Evolutionary conservation across 2,113 vertebrate genomes (phyloP), one percentile per base, ranked within the genome.

Genomic region (Narcine bancroftii): DNA sequence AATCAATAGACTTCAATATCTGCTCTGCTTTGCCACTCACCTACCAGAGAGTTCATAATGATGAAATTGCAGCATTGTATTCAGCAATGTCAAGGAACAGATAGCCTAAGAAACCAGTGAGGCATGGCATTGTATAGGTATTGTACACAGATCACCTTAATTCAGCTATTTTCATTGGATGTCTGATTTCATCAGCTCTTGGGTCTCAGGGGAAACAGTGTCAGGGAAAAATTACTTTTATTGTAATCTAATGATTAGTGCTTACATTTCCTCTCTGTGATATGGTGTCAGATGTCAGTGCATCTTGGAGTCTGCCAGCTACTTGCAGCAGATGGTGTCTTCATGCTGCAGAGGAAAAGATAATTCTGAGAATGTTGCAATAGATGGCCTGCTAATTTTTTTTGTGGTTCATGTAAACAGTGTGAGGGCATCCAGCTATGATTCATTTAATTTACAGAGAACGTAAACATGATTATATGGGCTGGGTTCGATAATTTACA

Each of bases 1-100:
- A 97, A 98, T 97, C 98, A 97, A 95, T 96, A 96, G 96, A 97
- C 98, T 97, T 97, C 97, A 97, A 97, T 98, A 97, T 98, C 97
- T 97, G 97, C 97, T 98, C 97, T 97, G 97, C 96, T 98, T 98
- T 98, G 97, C 98, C 96, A 96, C 95, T 94, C 94, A 94, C 93
- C 95, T 94, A 95, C 95, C 94, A 93, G 93, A 93, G 93, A 93
- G 94, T 94, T 96, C 96, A 95, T 95, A 95, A n/a, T 96, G 96
- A 96, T 96, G 94, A 96, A 97, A 98, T 97, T 97, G 97, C 97
- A 96, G 97, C 95, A 95, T 97, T 96, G 96, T 95, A 96, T 95
- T 95, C 93, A 92, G 95, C 95, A 96, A 96, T 95, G 95, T 96
- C 96, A 95, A 94, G 95, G 95, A 96, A 96, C 95, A 97, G 96